Evolutionary conservation across 2,888 invertebrate species (phyloP).

Genomic region (Zygothrica quintamaculata): DNA sequence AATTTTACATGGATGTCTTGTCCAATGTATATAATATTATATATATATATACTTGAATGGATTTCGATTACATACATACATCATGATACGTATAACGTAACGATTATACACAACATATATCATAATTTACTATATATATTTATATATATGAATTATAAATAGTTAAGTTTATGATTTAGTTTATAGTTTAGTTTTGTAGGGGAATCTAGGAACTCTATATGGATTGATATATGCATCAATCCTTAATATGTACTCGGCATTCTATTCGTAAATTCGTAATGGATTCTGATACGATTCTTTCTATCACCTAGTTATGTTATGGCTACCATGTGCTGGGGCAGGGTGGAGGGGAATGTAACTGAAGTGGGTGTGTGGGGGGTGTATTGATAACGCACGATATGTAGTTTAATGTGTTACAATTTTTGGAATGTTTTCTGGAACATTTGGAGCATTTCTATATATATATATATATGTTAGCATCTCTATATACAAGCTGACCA

Average conservation of each 20-base stretch:
- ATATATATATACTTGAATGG: constrained; percentile 27
- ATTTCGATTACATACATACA: constrained; percentile 21
- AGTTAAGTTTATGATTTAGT: constrained; percentile 19
- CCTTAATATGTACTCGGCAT: constrained; percentile 37
- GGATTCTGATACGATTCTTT: constrained; percentile 67
- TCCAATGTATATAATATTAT: constrained; percentile 29
- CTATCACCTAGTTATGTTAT: constrained; percentile 50
- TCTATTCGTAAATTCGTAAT: constrained; percentile 74
- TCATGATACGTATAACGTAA: neutral
- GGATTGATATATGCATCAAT: constrained; percentile 27
- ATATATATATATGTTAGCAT: no score
- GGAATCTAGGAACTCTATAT: constrained; percentile 49
- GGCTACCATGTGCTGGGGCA: constrained; percentile 44
- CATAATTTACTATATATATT: constrained; percentile 24
- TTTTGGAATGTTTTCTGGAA: constrained; percentile 50
- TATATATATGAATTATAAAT: constrained; percentile 20
- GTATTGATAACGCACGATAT: constrained; percentile 35
- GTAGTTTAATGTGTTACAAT: constrained; percentile 41
- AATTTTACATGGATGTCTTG: constrained; percentile 35
- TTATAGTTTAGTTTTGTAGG: constrained; percentile 7
- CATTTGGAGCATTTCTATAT: constrained; percentile 32
- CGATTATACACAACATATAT: constrained; percentile 34
- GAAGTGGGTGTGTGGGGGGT: constrained; percentile 49
- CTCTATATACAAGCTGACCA: constrained; percentile 16
- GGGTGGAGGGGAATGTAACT: constrained; percentile 33